A percentile compares a stretch with the other conserved stretches of the same genome.
These are phyloP conservation scores for Danionella cerebrum DNA, from an alignment of 2,113 vertebrate species.

Conservation along the genomic window DNA sequence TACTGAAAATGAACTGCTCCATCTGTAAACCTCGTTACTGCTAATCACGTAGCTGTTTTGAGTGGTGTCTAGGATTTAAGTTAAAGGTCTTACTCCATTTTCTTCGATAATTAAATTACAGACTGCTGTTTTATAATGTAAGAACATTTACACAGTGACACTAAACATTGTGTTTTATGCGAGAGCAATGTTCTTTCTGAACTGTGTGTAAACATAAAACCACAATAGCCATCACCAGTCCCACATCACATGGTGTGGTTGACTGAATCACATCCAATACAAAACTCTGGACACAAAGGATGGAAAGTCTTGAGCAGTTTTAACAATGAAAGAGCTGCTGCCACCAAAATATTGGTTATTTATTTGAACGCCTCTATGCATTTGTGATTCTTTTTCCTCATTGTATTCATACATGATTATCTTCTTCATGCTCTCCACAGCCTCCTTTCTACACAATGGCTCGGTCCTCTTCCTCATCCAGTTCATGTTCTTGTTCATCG, in stretches of 20 bases:
- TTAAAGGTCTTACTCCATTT: too few relatives aligned
- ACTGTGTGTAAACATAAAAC: background rate
- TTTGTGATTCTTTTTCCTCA: too few relatives aligned
- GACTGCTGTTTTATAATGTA: background rate
- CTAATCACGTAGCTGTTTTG: too few relatives aligned
- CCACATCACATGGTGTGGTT: background rate
- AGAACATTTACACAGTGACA: background rate
- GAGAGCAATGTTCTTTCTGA: background rate
- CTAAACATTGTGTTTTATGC: too few relatives aligned
- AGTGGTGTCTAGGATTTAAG: too few relatives aligned
- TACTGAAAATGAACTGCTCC: too few relatives aligned
- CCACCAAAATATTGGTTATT: background rate
- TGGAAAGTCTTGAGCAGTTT: background rate
- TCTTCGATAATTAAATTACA: background rate
- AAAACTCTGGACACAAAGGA: background rate
- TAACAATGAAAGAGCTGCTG: background rate
- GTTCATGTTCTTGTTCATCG: constrained; percentile 29
- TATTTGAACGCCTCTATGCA: background rate
- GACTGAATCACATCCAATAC: background rate
- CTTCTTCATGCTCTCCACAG: background rate
- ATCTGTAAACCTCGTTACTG: too few relatives aligned
- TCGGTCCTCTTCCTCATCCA: background rate
- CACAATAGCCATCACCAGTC: background rate
- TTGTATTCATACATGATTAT: background rate
- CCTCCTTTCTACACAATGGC: constrained; percentile 18